Percentiles rank a stretch among this genome's conserved stretches.
Conservation (phyloP, 2,797 vertebrate species). For the Glossophaga mutica region DNA sequence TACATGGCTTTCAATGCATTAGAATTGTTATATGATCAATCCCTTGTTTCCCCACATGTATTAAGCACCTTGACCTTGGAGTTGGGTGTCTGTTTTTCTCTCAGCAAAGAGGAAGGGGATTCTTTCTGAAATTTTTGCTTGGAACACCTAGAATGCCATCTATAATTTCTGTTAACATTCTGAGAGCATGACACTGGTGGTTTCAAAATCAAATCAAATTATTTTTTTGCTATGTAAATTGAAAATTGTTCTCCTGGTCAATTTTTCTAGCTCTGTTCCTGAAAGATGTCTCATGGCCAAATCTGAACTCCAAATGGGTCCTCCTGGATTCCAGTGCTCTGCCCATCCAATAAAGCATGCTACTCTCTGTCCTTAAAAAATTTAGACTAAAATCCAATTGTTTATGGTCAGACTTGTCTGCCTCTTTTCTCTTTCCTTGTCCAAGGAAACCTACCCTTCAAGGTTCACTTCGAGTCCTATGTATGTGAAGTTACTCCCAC, state of each 20-base stretch:
- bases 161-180: background rate
- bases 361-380: background rate
- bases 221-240: background rate
- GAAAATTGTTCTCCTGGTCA: background rate
- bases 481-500: background rate
- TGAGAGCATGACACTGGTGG: background rate
- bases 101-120: background rate
- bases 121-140: background rate
- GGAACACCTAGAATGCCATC: background rate
- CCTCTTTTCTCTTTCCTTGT: background rate
- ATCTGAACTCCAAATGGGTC: background rate
- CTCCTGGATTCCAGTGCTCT: background rate
- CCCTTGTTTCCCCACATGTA: background rate
- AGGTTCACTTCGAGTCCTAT: background rate
- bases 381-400: background rate
- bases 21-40: background rate
- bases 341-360: background rate
- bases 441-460: background rate
- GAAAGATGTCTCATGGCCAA: background rate
- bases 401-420: background rate
- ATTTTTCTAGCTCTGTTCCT: background rate
- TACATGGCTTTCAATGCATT: background rate
- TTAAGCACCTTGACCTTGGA: background rate
- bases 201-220: background rate
- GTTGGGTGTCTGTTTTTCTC: background rate